Evolutionary conservation across 2,888 invertebrate species (phyloP).

Genomic region (Crossocerus cetratus): DNA sequence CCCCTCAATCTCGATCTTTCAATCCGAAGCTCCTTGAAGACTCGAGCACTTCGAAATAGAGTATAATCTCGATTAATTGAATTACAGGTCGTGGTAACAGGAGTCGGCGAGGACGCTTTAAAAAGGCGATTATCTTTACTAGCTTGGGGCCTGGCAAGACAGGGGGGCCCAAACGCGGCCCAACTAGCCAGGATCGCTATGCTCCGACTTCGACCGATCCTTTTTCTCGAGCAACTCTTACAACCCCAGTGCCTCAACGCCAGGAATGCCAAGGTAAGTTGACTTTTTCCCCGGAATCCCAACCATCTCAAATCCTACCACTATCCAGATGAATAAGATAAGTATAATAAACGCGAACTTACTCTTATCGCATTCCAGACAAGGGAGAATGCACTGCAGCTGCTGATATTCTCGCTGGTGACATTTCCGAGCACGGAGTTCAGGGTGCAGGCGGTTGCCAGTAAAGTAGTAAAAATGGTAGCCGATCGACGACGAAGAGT

Average conservation of each 20-base stretch:
- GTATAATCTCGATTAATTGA: not conserved
- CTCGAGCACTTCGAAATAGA: no score
- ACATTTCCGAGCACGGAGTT: slow-evolving; percentile 87
- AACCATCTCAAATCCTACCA: not conserved
- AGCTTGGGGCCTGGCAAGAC: slow-evolving; percentile 76
- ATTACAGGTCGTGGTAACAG: slow-evolving; percentile 65
- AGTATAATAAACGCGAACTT: not conserved
- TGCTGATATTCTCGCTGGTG: slow-evolving; percentile 86
- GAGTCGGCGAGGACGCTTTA: slow-evolving; percentile 72
- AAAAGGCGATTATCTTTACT: slow-evolving; percentile 75
- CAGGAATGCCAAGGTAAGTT: slow-evolving; percentile 71
- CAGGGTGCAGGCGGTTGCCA: slow-evolving; percentile 68
- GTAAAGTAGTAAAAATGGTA: slow-evolving; percentile 69
- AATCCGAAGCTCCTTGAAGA: no score
- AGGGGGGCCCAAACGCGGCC: slow-evolving; percentile 78
- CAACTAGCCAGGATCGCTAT: slow-evolving; percentile 74
- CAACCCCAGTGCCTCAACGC: slow-evolving; percentile 75
- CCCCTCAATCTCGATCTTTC: no score
- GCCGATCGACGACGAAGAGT: slow-evolving; percentile 85
- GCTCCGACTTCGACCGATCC: slow-evolving; percentile 78
- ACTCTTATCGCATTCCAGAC: slow-evolving; percentile 75
- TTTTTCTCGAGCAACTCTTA: slow-evolving; percentile 78
- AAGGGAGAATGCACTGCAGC: slow-evolving; percentile 86
- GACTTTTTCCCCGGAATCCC: no score
- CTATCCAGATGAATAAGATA: not conserved